Evolutionary conservation across 2,113 vertebrate species (phyloP).

Genomic region (Aspidoscelis tigris): DNA sequence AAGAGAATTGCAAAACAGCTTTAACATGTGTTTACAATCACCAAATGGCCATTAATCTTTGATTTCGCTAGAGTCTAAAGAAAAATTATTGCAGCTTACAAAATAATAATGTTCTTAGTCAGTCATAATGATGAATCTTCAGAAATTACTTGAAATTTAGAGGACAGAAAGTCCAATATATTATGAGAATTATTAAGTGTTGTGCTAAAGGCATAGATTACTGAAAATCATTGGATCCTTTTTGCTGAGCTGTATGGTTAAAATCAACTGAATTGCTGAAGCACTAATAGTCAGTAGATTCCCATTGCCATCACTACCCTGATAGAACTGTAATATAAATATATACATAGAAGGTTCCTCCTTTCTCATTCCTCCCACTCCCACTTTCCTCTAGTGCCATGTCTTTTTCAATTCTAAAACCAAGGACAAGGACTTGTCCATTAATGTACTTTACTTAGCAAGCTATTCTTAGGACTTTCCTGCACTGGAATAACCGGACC

Average conservation of each 20-base stretch:
- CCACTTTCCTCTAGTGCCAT: too few species aligned
- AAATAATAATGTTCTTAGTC: conserved; percentile 9
- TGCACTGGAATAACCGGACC: too few species aligned
- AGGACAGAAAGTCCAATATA: not conserved
- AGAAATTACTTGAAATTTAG: not conserved
- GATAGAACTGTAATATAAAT: too few species aligned
- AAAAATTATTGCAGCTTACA: not conserved
- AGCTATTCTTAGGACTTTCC: too few species aligned
- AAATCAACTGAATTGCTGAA: not conserved
- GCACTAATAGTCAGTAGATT: not conserved
- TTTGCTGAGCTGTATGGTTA: not conserved
- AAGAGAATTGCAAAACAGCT: conserved; percentile 5
- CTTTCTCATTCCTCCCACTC: too few species aligned
- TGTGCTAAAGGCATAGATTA: not conserved
- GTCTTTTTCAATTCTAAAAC: too few species aligned
- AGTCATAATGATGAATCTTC: not conserved
- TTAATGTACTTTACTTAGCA: too few species aligned
- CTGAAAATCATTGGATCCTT: not conserved
- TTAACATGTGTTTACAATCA: conserved; percentile 17
- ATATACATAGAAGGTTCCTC: too few species aligned
- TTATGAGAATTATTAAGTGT: not conserved
- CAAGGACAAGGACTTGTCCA: too few species aligned
- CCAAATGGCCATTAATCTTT: not conserved
- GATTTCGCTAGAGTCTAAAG: not conserved
- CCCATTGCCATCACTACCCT: not conserved